Base-by-base conservation (phyloP, 2,113 vertebrate species). In the Oenanthe oenanthe region DNA sequence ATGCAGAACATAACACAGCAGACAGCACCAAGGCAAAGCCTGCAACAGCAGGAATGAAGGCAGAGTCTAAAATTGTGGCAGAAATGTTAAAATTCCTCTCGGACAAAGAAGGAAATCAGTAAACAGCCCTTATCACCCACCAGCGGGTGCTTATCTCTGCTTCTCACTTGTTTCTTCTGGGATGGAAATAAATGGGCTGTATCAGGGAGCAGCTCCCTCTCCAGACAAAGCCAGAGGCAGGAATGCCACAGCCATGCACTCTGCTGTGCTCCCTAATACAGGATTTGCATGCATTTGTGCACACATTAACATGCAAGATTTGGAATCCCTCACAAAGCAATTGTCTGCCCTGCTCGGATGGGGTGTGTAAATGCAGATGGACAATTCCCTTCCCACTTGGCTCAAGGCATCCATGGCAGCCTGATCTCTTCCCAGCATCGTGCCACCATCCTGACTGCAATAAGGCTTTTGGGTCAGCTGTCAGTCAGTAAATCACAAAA, bases 91-190 rank as follows among this genome's bases (percentile, higher is more conserved):
- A 81, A 95, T 92, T 80, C 65, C 29, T 87, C 82, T 63, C 1
- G 9, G 82, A 93, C 83, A 88, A 67, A 97, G 75, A 53, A 95
- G 56, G 62, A 91, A 62, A 51, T 85, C 2, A 0, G 74, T 63
- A 89, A 94, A 85, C 50, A 68, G 87, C 50, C 62, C 85, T 92
- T 91, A 93, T 91, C 86, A 50, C 8, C 21, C 17, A 45, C 50
- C 13, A 1, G 61, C 2, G 4, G n/a, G 47, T 68, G 72, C 94
- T 96, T 96, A 94, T 97, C 93, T 95, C 92, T 79, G 77, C 87
- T 96, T 92, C 94, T 95, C 96, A 90, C 66, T 95, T 89, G 88
- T 78, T 91, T 94, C 89, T 95, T 92, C 84, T 76, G 87, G 73
- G 95, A 94, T 80, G 91, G 60, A 80, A 94, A 95, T 82, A 79